phyloP scores from a whole-genome alignment of 2,888 invertebrate genomes.

The Esperia sulphurella region DNA sequence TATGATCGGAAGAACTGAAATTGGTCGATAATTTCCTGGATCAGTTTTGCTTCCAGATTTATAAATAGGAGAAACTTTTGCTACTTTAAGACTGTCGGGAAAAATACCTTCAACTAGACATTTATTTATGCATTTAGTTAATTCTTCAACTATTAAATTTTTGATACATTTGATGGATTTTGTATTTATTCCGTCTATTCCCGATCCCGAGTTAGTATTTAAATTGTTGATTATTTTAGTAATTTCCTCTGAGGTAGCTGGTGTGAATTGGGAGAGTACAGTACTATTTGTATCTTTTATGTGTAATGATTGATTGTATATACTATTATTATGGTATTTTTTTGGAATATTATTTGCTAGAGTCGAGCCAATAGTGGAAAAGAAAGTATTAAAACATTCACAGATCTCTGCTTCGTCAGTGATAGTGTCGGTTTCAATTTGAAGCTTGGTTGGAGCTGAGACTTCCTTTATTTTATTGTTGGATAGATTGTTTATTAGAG shows the following conservation, averaged over 20 bases:
- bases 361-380: neutral
- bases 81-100: neutral
- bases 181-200: neutral
- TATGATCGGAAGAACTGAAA: conserved; percentile 5
- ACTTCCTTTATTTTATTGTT: neutral
- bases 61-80: neutral
- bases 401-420: neutral
- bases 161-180: neutral
- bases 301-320: too few relatives aligned
- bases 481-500: neutral
- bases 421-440: neutral
- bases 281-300: too few relatives aligned
- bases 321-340: neutral
- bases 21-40: neutral
- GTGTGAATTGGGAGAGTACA: neutral
- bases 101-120: neutral
- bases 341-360: neutral
- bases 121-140: neutral
- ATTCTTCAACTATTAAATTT: neutral
- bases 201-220: neutral
- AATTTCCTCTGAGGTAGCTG: neutral
- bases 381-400: neutral
- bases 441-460: neutral
- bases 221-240: neutral
- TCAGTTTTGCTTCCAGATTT: neutral